phyloP scores from a whole-genome alignment of 2,113 vertebrate genomes.

The Xiphorhynchus elegans region DNA sequence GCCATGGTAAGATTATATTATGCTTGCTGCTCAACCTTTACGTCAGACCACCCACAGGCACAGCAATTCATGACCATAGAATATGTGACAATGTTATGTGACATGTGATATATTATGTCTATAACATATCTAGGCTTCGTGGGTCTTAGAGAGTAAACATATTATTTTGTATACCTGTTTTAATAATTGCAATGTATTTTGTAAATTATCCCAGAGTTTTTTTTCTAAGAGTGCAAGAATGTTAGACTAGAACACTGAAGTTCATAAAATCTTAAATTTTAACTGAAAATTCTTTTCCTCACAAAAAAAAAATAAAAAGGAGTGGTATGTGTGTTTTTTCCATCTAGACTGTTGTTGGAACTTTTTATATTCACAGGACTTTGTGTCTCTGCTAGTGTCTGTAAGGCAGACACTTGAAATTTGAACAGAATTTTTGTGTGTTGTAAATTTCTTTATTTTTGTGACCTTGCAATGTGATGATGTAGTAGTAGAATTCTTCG shows the following conservation, averaged over 20 bases:
- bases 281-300: neutral
- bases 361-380: neutral
- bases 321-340: accelerated
- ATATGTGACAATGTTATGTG: neutral
- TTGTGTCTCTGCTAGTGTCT: neutral
- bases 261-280: neutral
- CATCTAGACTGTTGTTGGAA: neutral
- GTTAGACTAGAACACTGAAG: neutral
- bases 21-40: neutral
- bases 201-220: neutral
- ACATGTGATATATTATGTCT: neutral
- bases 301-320: neutral
- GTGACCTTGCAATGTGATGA: neutral
- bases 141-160: neutral
- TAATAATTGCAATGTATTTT: neutral
- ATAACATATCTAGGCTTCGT: neutral
- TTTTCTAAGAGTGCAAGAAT: neutral
- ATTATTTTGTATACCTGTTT: neutral
- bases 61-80: neutral
- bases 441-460: neutral
- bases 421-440: neutral
- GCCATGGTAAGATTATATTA: neutral
- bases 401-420: neutral
- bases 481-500: neutral
- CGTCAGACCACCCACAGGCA: neutral